Evolutionary conservation across 35 echinoderm and acorn worm genomes (phyloP), one percentile per base, ranked within the genome.

Genomic region (Amphiura filiformis): DNA sequence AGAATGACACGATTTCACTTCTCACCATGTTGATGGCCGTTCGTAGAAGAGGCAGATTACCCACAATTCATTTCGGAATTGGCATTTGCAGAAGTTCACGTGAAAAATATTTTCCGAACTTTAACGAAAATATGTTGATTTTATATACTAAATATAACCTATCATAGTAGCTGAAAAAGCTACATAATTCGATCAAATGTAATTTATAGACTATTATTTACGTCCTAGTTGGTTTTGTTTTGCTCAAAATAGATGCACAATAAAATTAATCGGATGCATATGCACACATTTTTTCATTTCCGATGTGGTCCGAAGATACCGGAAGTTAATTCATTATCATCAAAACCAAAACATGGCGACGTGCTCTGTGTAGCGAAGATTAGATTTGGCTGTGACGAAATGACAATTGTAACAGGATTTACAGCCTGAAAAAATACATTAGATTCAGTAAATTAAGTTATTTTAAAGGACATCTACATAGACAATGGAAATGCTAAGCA

Each of bases 401-500:
- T 52, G 44, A 52, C 20, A 52, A 20, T 7, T 52, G 20, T 7
- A 52, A 52, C 20, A n/a, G n/a, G n/a, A n/a, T n/a, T n/a, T n/a
- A n/a, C n/a, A n/a, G n/a, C n/a, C n/a, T n/a, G n/a, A n/a, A n/a
- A n/a, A n/a, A n/a, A n/a, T n/a, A n/a, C n/a, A n/a, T n/a, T n/a
- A n/a, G n/a, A n/a, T n/a, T n/a, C n/a, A n/a, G n/a, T n/a, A n/a
- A n/a, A n/a, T n/a, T n/a, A n/a, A n/a, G n/a, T n/a, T n/a, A n/a
- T n/a, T n/a, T n/a, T n/a, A n/a, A n/a, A n/a, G n/a, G n/a, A n/a
- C n/a, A n/a, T n/a, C n/a, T n/a, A n/a, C n/a, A n/a, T n/a, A n/a
- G 61, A 84, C 18, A 57, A 94, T 94, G 93, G 93, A 94, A 30
- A 91, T 92, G 82, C 38, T 95, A 38, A 92, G 81, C 34, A 96